Base-by-base conservation (phyloP, 2,888 invertebrate species). In the Sepioteuthis lessoniana region DNA sequence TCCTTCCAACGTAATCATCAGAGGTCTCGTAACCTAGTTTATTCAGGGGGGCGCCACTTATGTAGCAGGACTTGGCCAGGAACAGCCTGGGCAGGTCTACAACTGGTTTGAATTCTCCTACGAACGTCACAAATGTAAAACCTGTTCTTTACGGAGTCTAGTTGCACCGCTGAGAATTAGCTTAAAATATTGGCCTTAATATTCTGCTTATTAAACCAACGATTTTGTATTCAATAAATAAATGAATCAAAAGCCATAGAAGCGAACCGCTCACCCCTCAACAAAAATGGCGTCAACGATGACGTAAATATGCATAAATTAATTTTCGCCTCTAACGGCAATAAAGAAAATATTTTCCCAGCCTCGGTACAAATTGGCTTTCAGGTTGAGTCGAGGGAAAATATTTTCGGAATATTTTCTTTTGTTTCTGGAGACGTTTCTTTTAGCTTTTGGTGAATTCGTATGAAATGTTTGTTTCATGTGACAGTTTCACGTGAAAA, bases 241-340 rank as follows among this genome's bases (percentile, higher is more conserved):
- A n/a, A 31, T 31, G 10, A 8, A 76, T 0, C 0, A 2, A 76
- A 76, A 31, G n/a, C 31, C 76, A 76, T 76, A n/a, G 31, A 76
- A 76, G 7, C 8, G 76, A 31, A 76, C 13, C 1, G 31, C 8
- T n/a, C 31, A 76, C 31, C 76, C 16, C 16, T 10, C 31, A 10
- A 10, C 10, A 76, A 76, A 42, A n/a, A 76, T 76, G n/a, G 76
- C 76, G 76, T 8, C n/a, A 76, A 76, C 0, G n/a, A 76, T 76
- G 76, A 76, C n/a, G n/a, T 76, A 76, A 76, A n/a, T n/a, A 76
- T 76, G 76, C 76, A 76, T 76, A 76, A 31, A 76, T 60, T n/a
- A 76, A 76, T 10, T 76, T 31, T 76, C n/a, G 16, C 76, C n/a
- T 31, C 76, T 76, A 76, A 76, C 31, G n/a, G 19, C 76, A 76